Evolutionary conservation across 2,797 vertebrate species (phyloP), one percentile per base, ranked within the genome.

Genomic region (Manis pentadactyla): DNA sequence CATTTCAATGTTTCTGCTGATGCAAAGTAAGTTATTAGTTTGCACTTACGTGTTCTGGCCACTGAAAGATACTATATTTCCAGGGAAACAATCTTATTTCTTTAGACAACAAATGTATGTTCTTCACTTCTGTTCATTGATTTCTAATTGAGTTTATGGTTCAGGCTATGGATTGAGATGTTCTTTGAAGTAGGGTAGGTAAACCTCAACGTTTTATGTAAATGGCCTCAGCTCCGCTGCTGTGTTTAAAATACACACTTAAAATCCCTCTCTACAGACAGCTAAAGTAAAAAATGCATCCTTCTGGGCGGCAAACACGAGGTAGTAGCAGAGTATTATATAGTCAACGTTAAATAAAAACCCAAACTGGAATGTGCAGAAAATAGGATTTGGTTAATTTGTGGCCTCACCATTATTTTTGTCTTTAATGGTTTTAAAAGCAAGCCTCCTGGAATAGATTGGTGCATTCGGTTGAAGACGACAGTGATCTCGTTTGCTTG

Each of bases 331-430:
- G 98, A 98, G 95, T 98, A 97, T 97, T 98, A 95, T 98, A 98
- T 97, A 98, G 98, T 98, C 97, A 97, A 96, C 97, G 97, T 98
- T 98, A 97, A 98, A 97, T 98, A 97, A 98, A 98, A 98, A 98
- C 98, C 98, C 98, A 98, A 99, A 98, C 98, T 98, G 98, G 98
- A 98, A 98, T 98, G 98, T 98, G 98, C 97, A 98, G 97, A 98
- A 96, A 96, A 83, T 97, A 98, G 97, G 96, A 97, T 98, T 97
- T 97, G 97, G 97, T 97, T 98, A 97, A 98, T 97, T 98, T 95
- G 97, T 98, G 97, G 69, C 71, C 95, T 98, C 97, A 98, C 97
- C 97, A 98, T 89, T 81, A 94, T 97, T 96, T 98, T 97, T 98
- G 97, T 97, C 49, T 55, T 97, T 95, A 98, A 97, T 96, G 75